A percentile compares a stretch with the other conserved stretches of the same genome.
phyloP scores from a whole-genome alignment of 1,140 invertebrate species.

The Hydropsyche tenuis region DNA sequence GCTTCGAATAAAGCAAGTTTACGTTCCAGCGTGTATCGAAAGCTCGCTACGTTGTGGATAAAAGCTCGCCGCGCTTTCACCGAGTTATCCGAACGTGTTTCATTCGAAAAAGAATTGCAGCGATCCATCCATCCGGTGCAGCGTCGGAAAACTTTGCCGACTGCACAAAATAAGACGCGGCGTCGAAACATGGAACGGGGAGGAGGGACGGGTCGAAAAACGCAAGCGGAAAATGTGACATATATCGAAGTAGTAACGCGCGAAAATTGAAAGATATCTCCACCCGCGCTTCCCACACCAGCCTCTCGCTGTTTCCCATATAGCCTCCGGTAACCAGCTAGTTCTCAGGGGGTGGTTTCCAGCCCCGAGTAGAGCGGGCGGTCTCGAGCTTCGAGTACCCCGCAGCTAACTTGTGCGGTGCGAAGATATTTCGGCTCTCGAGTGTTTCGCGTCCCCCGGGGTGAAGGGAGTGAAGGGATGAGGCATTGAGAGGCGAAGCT shows the following conservation, averaged over 20 bases:
- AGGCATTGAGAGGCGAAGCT: background rate
- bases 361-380: conserved; percentile 13
- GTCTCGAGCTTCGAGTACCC: background rate
- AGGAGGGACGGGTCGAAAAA: background rate
- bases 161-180: conserved; percentile 33
- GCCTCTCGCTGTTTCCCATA: no score
- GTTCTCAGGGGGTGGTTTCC: background rate
- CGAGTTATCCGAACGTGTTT: background rate
- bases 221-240: conserved; percentile 39
- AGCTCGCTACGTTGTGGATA: background rate
- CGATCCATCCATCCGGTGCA: background rate
- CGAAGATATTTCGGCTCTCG: conserved; percentile 47
- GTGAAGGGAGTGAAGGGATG: background rate
- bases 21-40: no score
- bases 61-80: background rate
- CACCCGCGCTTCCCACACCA: background rate
- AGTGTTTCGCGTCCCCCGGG: conserved; percentile 45
- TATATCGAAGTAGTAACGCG: conserved; percentile 39
- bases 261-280: conserved; percentile 47
- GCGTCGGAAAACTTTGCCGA: background rate
- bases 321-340: background rate
- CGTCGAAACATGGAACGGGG: background rate
- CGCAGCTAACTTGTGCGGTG: conserved; percentile 35
- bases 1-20: no score
- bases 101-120: background rate